Evolutionary conservation across 2,888 invertebrate species (phyloP), one percentile per base, ranked within the genome.

Genomic region (Tetheella fluctuosa): DNA sequence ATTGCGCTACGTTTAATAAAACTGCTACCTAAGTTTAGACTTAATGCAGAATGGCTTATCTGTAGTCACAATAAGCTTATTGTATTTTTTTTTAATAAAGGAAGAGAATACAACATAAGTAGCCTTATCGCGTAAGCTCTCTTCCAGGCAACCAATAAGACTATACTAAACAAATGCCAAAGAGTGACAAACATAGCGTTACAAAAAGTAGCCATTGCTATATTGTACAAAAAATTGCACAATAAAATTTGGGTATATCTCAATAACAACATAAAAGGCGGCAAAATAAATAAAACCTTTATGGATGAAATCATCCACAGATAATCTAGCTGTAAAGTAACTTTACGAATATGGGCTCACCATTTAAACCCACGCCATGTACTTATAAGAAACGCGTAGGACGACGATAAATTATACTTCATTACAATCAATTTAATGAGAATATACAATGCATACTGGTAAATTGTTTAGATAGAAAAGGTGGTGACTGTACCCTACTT

Each of bases 271-370:
- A 17, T 42, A 42, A n/a, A 42, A n/a, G 17, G 42, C 15, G 42
- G 17, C 8, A 42, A 48, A 42, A 20, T 48, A 20, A 48, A 48
- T 20, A 7, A n/a, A 20, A 20, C 39, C 39, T 7, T 39, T 20
- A 20, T 10, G 48, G n/a, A 48, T 39, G 39, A 39, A 39, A 39
- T 39, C 39, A 39, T 6, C 39, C 39, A n/a, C n/a, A 48, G n/a
- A 48, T 20, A 48, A 48, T 48, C 48, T 48, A 48, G 20, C 48
- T 10, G 48, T 48, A 48, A 48, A 20, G n/a, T 20, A 20, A 48
- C 3, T 34, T 13, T 20, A 48, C 48, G 10, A 20, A 20, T 7
- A 20, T 48, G 6, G 2, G 48, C 5, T 48, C 7, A 48, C 48
- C 48, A n/a, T 48, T 48, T 5, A 20, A 1, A 20, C 48, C 48